Base-by-base conservation (phyloP, 1,140 invertebrate species). In the Macrotrachela quadricornifera region DNA sequence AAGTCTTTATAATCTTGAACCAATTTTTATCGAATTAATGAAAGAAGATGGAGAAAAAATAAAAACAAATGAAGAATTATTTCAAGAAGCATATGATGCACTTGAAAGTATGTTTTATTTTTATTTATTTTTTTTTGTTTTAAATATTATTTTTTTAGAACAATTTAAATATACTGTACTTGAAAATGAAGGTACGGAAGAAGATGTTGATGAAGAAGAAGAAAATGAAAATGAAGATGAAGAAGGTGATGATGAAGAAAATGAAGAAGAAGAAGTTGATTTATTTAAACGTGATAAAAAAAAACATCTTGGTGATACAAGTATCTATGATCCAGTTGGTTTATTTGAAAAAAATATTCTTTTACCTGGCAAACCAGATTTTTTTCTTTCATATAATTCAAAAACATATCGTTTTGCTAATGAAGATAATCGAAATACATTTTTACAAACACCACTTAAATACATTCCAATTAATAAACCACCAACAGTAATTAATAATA, bases 241-340 rank as follows among this genome's bases (percentile, higher is more conserved):
- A 15, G 67, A 68, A 59, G 66, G 68, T 48, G 67, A 64, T 45
- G 67, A 68, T 41, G 66, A 67, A 56, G 64, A 67, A 51, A 47
- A 51, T 10, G 65, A 63, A 16, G 62, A 69, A 62, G 63, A 68
- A 48, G 66, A 68, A 57, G 53, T 54, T n/a, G 66, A 70, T 53
- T 39, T 45, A 6, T 30, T 17, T 14, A 57, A 63, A 4, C 66
- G 63, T 21, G 18, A 57, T 42, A 63, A 62, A 40, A 70, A 69
- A 57, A 70, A 65, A 54, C 61, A 58, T 8, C 55, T 71, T 1
- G 70, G 70, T 46, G 67, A 71, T 43, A 62, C 60, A 1, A 67
- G 63, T 49, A 61, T 67, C 52, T 71, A 66, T 58, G 70, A 67
- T 59, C 68, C 69, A 15, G 69, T 71, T 4, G 52, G 58, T 30